phyloP scores from a whole-genome alignment of 1,140 invertebrate genomes.

The Penaeus indicus region DNA sequence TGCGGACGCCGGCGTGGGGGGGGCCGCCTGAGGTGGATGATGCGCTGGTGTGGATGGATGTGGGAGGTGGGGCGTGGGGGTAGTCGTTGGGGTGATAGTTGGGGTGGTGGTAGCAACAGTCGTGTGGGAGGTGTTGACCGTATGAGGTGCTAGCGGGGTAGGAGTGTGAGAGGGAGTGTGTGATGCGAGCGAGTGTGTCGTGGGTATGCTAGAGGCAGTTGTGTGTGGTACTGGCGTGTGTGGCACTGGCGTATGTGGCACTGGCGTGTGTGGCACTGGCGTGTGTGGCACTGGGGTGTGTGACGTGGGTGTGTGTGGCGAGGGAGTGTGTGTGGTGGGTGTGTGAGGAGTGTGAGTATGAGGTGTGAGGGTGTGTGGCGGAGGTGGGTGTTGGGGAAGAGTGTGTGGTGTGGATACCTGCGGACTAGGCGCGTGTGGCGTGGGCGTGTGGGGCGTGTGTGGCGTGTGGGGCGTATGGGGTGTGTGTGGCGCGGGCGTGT shows the following conservation, averaged over 20 bases:
- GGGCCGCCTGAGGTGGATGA: constrained; percentile 29
- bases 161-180: background rate
- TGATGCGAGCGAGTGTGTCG: constrained; percentile 20
- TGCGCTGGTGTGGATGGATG: background rate
- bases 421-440: background rate
- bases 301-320: too few relatives aligned
- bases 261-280: background rate
- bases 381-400: background rate
- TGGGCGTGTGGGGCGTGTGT: background rate
- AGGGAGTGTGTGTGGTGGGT: background rate
- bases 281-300: background rate
- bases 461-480: background rate
- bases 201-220: constrained; percentile 18
- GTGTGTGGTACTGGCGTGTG: constrained; percentile 22
- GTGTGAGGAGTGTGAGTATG: constrained; percentile 18
- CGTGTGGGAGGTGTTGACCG: constrained; percentile 27
- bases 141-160: constrained; percentile 6
- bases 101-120: background rate
- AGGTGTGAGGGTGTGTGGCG: background rate
- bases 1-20: constrained; percentile 44
- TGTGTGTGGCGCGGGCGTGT: background rate
- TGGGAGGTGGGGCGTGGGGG: background rate
- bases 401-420: background rate
- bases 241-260: background rate
- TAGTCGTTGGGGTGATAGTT: background rate